These are phyloP conservation scores for Buathra laborator DNA, from an alignment of 2,888 invertebrate genomes.

Conservation along the genomic window DNA sequence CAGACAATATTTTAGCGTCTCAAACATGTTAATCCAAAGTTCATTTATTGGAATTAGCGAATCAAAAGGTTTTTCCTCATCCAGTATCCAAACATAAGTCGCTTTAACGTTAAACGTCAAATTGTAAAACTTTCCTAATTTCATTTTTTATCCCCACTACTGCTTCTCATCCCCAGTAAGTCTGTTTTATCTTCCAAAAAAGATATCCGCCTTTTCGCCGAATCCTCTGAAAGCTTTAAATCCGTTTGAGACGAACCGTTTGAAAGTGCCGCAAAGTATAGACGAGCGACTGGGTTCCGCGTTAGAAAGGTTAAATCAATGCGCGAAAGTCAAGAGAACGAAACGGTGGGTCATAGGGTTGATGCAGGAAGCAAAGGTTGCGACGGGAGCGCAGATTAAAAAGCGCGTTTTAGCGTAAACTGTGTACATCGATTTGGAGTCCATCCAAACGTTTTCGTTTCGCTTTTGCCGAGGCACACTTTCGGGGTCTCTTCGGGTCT, in stretches of 20 bases:
- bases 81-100: no score
- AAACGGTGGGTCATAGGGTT: neutral
- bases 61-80: no score
- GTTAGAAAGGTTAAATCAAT: neutral
- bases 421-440: constrained; percentile 26
- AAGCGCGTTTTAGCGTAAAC: constrained; percentile 36
- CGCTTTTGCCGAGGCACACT: neutral
- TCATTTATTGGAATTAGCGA: no score
- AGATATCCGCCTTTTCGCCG: neutral
- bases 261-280: neutral
- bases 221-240: neutral
- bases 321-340: neutral
- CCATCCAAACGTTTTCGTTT: constrained; percentile 23
- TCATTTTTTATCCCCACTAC: neutral
- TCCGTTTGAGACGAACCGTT: neutral
- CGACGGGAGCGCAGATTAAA: neutral
- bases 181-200: neutral
- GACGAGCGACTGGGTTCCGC: neutral
- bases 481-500: neutral
- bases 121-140: no score
- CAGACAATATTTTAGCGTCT: no score
- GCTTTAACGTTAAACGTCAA: no score
- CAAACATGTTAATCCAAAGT: no score
- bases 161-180: neutral
- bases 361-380: neutral